Evolutionary conservation across 1,140 invertebrate species (phyloP).

Genomic region (Helicoverpa zea): DNA sequence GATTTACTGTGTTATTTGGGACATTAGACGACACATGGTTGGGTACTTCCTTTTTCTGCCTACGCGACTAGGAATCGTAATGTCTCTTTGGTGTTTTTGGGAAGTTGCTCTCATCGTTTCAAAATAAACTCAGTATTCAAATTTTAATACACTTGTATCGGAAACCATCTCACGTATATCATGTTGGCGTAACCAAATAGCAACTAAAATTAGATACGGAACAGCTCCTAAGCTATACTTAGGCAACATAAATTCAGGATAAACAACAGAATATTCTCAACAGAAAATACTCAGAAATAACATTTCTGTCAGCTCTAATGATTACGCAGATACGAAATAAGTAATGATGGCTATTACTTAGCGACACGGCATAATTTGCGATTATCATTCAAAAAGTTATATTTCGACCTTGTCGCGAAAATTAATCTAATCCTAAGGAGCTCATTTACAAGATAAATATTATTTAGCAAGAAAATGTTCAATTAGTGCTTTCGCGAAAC

Average conservation of each 20-base stretch:
- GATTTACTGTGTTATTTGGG: constrained; percentile 41
- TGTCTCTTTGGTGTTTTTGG: neutral
- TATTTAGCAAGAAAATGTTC: constrained; percentile 32
- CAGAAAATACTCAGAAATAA: neutral
- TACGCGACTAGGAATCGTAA: constrained; percentile 1
- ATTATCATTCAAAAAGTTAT: constrained; percentile 46
- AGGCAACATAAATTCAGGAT: neutral
- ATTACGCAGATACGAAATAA: constrained; percentile 28
- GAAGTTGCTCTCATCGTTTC: neutral
- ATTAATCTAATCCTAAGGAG: constrained; percentile 25
- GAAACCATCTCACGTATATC: too few relatives aligned
- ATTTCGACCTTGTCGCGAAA: constrained; percentile 39
- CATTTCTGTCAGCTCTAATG: constrained; percentile 3
- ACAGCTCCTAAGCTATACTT: too few relatives aligned
- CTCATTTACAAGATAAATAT: constrained; percentile 40
- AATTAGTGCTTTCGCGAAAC: neutral
- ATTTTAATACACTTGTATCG: too few relatives aligned
- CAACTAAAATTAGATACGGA: too few relatives aligned
- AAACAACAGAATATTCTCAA: neutral
- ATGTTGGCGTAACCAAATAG: too few relatives aligned
- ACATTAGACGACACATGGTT: constrained; percentile 35
- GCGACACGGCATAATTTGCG: constrained; percentile 31
- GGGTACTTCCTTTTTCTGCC: constrained; percentile 4
- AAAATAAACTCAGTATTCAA: too few relatives aligned
- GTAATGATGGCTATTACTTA: constrained; percentile 32